These are phyloP conservation scores for Lasioglossum marginatum DNA, from an alignment of 2,888 invertebrate species.

Conservation along the genomic window DNA sequence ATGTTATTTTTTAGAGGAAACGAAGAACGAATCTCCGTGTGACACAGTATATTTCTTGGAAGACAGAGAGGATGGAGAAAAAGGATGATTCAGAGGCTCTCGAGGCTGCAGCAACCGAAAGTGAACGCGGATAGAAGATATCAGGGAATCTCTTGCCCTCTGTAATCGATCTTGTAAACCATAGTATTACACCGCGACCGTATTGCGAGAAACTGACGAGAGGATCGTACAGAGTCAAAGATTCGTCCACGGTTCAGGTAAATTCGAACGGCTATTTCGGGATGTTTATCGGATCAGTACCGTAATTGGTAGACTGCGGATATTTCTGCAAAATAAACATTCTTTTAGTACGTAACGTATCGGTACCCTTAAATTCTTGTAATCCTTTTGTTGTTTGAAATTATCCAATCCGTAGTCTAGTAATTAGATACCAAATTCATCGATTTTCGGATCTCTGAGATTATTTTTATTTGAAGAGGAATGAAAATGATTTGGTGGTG, in stretches of 20 bases:
- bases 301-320: neutral
- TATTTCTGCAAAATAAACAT: neutral
- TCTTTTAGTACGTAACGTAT: neutral
- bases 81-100: neutral
- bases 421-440: neutral
- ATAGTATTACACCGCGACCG: slow-evolving; percentile 43
- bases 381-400: neutral
- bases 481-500: neutral
- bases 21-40: slow-evolving; percentile 4
- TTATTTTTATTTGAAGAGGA: slow-evolving; percentile 3
- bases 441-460: neutral
- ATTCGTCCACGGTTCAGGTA: slow-evolving; percentile 37
- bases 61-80: slow-evolving; percentile 12
- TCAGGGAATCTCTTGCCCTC: slow-evolving; percentile 39
- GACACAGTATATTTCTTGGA: slow-evolving; percentile 16
- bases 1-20: slow-evolving; percentile 50
- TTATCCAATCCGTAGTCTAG: neutral
- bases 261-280: neutral
- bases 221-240: slow-evolving; percentile 34
- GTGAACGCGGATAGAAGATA: slow-evolving; percentile 17
- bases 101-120: slow-evolving; percentile 51
- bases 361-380: neutral
- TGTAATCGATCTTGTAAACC: slow-evolving; percentile 47
- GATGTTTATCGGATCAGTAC: neutral
- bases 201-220: slow-evolving; percentile 31